Evolutionary conservation across 2,113 vertebrate genomes (phyloP).

Genomic region (Corythaeola cristata): DNA sequence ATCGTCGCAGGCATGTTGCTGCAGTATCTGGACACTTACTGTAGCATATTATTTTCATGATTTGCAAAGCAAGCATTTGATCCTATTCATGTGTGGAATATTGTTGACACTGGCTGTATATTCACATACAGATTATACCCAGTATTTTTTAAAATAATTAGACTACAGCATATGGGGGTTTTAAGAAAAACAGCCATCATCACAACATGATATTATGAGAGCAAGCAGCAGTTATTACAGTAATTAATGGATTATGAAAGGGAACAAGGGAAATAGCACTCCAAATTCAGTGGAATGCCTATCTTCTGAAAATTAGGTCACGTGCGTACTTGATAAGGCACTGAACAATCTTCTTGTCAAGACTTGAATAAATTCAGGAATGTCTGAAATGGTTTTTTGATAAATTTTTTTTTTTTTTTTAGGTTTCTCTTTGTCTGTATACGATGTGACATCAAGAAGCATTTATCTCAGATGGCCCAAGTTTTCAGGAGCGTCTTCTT

Average conservation of each 20-base stretch:
- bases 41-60: not conserved
- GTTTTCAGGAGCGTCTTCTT: constrained; percentile 71
- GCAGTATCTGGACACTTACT: not conserved
- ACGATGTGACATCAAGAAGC: constrained; percentile 78
- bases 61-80: not conserved
- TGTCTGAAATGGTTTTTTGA: not conserved
- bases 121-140: not conserved
- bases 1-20: not conserved
- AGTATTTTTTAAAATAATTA: not conserved
- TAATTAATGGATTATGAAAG: not conserved
- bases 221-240: not conserved
- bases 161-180: not conserved
- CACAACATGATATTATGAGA: not conserved
- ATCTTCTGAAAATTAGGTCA: not conserved
- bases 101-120: not conserved
- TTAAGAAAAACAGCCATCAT: not conserved
- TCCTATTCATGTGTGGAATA: not conserved
- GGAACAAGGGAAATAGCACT: not conserved
- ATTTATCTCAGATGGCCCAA: constrained; percentile 75
- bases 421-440: constrained; percentile 73
- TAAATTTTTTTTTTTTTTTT: not conserved
- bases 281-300: not conserved
- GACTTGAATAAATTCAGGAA: not conserved
- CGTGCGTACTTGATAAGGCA: not conserved
- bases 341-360: not conserved